Evolutionary conservation across 1,140 invertebrate species (phyloP), one percentile per base, ranked within the genome.

Genomic region (Zaprionus inermis): DNA sequence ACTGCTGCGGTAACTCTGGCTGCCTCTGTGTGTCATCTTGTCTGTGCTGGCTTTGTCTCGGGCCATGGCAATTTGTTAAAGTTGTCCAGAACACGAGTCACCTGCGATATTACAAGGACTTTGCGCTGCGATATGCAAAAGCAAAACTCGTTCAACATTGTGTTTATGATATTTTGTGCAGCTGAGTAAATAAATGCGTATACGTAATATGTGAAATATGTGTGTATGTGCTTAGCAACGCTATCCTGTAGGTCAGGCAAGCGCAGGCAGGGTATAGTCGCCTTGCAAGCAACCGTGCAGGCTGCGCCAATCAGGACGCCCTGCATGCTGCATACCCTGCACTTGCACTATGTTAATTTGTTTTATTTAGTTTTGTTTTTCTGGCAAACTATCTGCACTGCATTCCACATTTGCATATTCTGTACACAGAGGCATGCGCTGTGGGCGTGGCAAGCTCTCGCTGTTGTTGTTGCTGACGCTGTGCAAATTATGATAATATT

Each of bases 61-160:
- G 34, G 24, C 44, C 44, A 18, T 24, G 63, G 44, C 52, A 65
- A 72, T 72, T 58, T 51, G 49, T 34, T 52, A 22, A 54, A 55
- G 67, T 63, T 71, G 68, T 51, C 61, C 38, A 34, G 51, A 55
- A 55, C 61, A 34, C 14, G 54, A 66, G 55, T 32, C 41, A 68
- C 46, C 49, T 67, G 70, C 46, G 12, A 59, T 68, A 72, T 72
- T 44, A 68, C 28, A 72, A 36, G 70, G 54, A 56, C 28, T 60
- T 54, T 44, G 30, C 59, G 70, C 20, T 46, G 38, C 68, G 24
- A 69, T 57, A 83, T 76, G 80, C 54, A 82, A 83, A 82, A 83
- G 58, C 9, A 24, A 16, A 36, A 52, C 75, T 67, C 52, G 52
- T 74, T 70, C 63, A 61, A 61, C 79, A 81, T 81, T 67, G 63